A percentile compares a stretch with the other conserved stretches of the same genome.
These are phyloP conservation scores for Galerucella nymphaeae DNA, from an alignment of 2,888 invertebrate species.

Conservation along the genomic window DNA sequence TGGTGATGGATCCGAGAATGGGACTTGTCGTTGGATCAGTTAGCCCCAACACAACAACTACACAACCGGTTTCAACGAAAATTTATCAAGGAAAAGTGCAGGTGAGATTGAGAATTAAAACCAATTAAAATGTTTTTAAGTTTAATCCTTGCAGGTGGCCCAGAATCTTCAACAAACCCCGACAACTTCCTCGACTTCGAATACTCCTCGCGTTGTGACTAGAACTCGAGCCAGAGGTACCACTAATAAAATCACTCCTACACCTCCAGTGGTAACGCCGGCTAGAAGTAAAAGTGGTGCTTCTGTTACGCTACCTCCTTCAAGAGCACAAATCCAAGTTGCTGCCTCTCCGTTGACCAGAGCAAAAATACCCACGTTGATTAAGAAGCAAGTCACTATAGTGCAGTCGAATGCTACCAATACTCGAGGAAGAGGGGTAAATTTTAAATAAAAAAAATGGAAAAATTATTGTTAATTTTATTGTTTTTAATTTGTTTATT, in stretches of 20 bases:
- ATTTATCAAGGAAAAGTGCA: constrained; percentile 48
- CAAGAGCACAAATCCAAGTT: constrained; percentile 10
- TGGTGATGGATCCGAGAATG: constrained; percentile 67
- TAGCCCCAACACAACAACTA: constrained; percentile 14
- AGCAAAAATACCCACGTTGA: constrained; percentile 1
- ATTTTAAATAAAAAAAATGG: no score
- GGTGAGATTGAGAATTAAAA: constrained; percentile 29
- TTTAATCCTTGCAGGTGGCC: constrained; percentile 30
- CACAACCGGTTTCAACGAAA: constrained; percentile 35
- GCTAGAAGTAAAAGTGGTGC: constrained; percentile 8
- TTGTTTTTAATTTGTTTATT: not conserved
- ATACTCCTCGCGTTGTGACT: constrained; percentile 2
- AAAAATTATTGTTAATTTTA: no score
- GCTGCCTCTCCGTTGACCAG: constrained; percentile 12
- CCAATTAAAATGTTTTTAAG: not conserved
- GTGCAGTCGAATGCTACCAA: constrained; percentile 1
- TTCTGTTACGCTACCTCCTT: no score
- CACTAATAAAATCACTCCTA: constrained; percentile 20
- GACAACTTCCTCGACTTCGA: not conserved
- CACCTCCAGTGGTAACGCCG: constrained; percentile 7
- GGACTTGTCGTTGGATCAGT: constrained; percentile 50
- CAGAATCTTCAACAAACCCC: constrained; percentile 40
- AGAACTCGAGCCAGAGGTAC: constrained; percentile 24
- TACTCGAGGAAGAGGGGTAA: constrained; percentile 36
- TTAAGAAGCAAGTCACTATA: constrained; percentile 14